These are phyloP conservation scores for Phenacoccus solenopsis DNA, from an alignment of 1,140 invertebrate species.

Conservation along the genomic window DNA sequence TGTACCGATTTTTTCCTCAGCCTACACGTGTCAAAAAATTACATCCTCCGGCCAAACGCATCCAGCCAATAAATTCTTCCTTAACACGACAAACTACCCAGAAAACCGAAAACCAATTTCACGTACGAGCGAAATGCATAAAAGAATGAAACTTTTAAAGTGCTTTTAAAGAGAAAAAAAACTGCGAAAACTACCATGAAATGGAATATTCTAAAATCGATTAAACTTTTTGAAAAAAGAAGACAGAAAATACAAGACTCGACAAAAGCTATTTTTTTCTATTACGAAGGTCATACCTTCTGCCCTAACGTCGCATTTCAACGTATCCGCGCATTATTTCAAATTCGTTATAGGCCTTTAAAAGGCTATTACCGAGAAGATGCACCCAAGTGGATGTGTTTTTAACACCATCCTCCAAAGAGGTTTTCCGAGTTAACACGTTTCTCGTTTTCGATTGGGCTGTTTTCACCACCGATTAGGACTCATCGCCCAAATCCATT, in stretches of 20 bases:
- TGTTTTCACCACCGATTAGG: too few species aligned
- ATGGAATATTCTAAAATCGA: constrained; percentile 18
- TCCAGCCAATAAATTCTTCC: neutral
- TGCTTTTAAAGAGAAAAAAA: constrained; percentile 5
- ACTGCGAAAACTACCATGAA: constrained; percentile 1
- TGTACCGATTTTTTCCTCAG: too few species aligned
- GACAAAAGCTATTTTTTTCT: constrained; percentile 8
- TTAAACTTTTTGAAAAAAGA: constrained; percentile 5
- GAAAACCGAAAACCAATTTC: constrained; percentile 15
- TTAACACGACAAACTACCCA: constrained; percentile 5
- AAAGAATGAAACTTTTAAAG: constrained; percentile 14
- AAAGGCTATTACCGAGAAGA: neutral
- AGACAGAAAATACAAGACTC: neutral
- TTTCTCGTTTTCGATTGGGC: too few species aligned
- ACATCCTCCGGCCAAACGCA: neutral
- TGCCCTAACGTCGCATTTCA: neutral
- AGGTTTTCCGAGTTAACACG: neutral
- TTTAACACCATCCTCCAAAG: neutral
- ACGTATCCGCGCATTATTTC: neutral
- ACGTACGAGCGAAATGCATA: constrained; percentile 13
- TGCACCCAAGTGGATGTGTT: neutral
- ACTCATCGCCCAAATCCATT: too few species aligned
- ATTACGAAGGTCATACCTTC: constrained; percentile 1
- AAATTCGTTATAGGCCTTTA: neutral
- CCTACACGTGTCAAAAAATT: neutral